These are phyloP conservation scores for Carcinoscorpius rotundicauda DNA, from an alignment of 1,140 invertebrate species.

Conservation along the genomic window DNA sequence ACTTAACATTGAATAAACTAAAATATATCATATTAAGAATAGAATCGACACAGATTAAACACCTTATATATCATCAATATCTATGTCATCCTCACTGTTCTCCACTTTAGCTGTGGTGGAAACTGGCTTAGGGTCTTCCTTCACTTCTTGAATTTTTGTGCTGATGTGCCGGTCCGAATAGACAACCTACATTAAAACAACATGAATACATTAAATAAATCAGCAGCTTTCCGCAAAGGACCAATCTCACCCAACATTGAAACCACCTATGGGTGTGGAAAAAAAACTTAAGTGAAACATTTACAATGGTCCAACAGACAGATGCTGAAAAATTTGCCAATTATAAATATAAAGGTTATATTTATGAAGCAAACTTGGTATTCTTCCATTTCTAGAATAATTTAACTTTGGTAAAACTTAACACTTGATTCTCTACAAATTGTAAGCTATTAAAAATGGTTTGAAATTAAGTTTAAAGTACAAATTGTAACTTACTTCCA, in stretches of 20 bases:
- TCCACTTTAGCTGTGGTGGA: conserved; percentile 29
- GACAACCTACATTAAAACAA: conserved; percentile 49
- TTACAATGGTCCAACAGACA: too few species aligned
- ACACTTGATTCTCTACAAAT: conserved; percentile 5
- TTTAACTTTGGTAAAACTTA: conserved; percentile 13
- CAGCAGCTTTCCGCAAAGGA: too few species aligned
- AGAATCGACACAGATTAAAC: not conserved
- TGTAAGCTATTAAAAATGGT: conserved; percentile 8
- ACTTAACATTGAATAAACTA: too few species aligned
- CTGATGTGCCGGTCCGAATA: conserved; percentile 71
- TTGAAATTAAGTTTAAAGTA: not conserved
- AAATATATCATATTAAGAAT: too few species aligned
- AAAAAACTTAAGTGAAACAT: too few species aligned
- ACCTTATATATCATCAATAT: conserved; percentile 82
- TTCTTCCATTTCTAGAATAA: conserved; percentile 6
- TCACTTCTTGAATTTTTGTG: conserved; percentile 51
- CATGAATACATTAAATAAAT: too few species aligned
- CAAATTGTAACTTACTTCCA: conserved; percentile 40
- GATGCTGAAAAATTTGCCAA: too few species aligned
- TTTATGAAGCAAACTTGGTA: not conserved
- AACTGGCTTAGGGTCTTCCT: conserved; percentile 30
- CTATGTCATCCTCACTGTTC: conserved; percentile 52
- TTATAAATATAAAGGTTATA: too few species aligned
- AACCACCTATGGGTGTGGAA: too few species aligned
- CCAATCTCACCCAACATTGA: too few species aligned